Percentiles rank a stretch among this genome's conserved stretches.
phyloP scores from a whole-genome alignment of 2,888 invertebrate species.

The Disparrhopalites patrizii region DNA sequence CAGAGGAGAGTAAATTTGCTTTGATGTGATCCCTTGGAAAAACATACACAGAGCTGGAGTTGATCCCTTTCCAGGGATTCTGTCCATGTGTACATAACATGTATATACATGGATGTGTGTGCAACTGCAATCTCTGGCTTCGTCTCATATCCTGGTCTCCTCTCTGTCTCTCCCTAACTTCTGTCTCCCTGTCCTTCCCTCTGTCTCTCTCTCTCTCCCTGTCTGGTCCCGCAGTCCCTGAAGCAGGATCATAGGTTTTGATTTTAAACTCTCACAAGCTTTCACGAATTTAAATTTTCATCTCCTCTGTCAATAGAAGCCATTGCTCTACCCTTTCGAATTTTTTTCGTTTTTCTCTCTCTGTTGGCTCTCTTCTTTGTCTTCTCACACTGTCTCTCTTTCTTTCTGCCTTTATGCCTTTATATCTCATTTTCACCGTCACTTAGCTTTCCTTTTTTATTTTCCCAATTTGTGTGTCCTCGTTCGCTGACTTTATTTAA shows the following conservation, averaged over 20 bases:
- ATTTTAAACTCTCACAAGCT: too few species aligned
- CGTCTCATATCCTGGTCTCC: neutral
- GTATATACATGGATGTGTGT: too few species aligned
- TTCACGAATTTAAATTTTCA: conserved; percentile 4
- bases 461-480: neutral
- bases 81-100: too few species aligned
- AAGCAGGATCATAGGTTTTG: conserved; percentile 10
- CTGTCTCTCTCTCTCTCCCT: conserved; percentile 7
- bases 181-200: too few species aligned
- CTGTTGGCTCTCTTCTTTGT: neutral
- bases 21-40: too few species aligned
- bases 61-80: too few species aligned
- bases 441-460: neutral
- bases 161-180: conserved; percentile 10
- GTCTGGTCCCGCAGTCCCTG: neutral
- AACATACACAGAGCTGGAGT: too few species aligned
- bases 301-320: too few species aligned
- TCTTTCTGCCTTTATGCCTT: neutral
- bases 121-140: neutral
- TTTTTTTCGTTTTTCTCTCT: neutral
- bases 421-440: neutral
- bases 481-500: neutral
- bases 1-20: too few species aligned
- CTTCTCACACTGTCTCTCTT: too few species aligned
- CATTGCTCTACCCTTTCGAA: neutral